phyloP scores from a whole-genome alignment of 2,888 invertebrate genomes.

The Cosmorhoe ocellata region DNA sequence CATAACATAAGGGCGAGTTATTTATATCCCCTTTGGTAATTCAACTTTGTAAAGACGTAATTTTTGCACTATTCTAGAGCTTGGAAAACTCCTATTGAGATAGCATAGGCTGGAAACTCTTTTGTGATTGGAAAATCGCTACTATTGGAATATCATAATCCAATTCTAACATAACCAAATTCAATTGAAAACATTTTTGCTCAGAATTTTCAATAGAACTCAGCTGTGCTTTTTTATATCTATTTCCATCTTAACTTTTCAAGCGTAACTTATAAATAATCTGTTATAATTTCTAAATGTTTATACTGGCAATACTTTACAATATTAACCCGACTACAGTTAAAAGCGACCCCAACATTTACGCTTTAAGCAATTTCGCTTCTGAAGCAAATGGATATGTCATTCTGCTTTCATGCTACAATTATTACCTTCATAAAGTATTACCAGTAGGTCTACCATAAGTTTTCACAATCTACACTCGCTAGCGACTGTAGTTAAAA shows the following conservation, averaged over 20 bases:
- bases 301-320: slow-evolving; percentile 15
- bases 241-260: slow-evolving; percentile 1
- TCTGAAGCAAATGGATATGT: no score
- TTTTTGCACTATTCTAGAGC: slow-evolving; percentile 18
- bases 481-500: no score
- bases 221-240: slow-evolving; percentile 12
- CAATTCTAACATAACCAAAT: slow-evolving; percentile 3
- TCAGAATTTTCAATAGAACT: slow-evolving; percentile 29
- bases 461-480: no score
- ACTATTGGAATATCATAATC: slow-evolving; percentile 4
- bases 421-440: no score
- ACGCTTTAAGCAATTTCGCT: no score
- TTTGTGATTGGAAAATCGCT: slow-evolving; percentile 18
- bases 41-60: slow-evolving; percentile 7
- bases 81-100: slow-evolving; percentile 15
- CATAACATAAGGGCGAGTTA: neutral
- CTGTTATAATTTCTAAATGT: slow-evolving; percentile 1
- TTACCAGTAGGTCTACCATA: no score
- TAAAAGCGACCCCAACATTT: neutral
- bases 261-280: slow-evolving; percentile 6
- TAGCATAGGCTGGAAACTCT: slow-evolving; percentile 11
- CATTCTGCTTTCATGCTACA: no score
- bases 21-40: slow-evolving; percentile 16
- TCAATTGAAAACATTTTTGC: slow-evolving; percentile 33
- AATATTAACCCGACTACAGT: neutral